Conservation (phyloP, 2,113 vertebrate species). For the Ranitomeya imitator region DNA sequence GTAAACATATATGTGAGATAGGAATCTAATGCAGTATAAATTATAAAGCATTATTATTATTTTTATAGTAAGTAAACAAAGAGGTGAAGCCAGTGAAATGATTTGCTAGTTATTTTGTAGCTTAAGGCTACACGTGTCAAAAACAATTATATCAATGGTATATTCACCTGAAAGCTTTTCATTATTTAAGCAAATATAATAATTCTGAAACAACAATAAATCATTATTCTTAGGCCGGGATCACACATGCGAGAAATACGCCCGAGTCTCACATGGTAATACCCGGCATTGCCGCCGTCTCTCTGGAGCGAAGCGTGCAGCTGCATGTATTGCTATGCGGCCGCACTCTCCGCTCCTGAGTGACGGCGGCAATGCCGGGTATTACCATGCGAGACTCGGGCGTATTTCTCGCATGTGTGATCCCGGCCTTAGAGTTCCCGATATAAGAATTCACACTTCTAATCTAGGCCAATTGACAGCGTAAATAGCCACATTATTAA, state of each 20-base stretch:
- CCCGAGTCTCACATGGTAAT: no score
- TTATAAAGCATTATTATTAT: neutral
- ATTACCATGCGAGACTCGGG: no score
- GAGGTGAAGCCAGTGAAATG: neutral
- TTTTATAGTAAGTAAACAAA: neutral
- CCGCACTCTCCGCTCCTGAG: no score
- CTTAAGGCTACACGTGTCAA: neutral
- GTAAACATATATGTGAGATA: neutral
- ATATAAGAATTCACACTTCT: neutral
- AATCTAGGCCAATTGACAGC: neutral
- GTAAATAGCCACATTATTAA: neutral
- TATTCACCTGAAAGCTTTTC: neutral
- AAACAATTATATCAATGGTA: neutral
- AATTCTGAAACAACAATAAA: neutral
- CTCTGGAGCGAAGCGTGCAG: no score
- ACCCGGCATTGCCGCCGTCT: no score
- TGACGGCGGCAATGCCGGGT: no score
- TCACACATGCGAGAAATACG: no score
- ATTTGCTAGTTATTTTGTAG: conserved; percentile 1
- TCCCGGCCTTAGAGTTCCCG: neutral
- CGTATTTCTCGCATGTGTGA: no score
- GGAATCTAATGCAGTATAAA: neutral
- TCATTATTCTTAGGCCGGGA: neutral
- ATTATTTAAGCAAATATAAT: neutral
- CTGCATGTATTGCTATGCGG: no score